Conservation (phyloP, 2,888 invertebrate species). For the Nephrocerus scutellatus region DNA sequence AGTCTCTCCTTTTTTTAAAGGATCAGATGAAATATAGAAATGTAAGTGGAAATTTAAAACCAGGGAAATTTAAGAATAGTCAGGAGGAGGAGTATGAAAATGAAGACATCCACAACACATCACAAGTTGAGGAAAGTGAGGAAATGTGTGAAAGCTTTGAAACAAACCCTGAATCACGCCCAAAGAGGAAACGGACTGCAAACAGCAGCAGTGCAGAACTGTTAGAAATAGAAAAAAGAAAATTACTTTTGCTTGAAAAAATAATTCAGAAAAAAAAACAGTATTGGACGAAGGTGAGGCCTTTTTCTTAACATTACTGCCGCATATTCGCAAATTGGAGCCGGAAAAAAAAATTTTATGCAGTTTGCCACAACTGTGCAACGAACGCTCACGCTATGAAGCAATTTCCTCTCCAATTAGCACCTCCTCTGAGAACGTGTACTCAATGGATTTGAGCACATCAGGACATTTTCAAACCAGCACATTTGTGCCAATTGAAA, state of each 20-base stretch:
- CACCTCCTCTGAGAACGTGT: conserved; percentile 8
- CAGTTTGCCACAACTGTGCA: conserved; percentile 10
- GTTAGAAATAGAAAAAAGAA: conserved; percentile 9
- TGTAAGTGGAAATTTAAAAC: conserved; percentile 5
- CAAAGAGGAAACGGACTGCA: conserved; percentile 11
- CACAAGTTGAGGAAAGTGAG: conserved; percentile 5
- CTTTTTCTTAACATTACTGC: conserved; percentile 9
- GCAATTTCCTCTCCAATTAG: conserved; percentile 10
- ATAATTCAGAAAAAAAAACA: conserved; percentile 8
- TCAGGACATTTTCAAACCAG: conserved; percentile 9
- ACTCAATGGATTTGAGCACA: conserved; percentile 9
- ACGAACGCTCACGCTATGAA: conserved; percentile 13
- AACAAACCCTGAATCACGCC: conserved; percentile 6
- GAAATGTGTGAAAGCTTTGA: conserved; percentile 8
- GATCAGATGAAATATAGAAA: conserved; percentile 13
- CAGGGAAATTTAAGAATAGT: conserved; percentile 3
- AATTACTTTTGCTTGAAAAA: conserved; percentile 13
- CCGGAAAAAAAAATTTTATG: conserved; percentile 7
- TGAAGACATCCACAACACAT: conserved; percentile 13
- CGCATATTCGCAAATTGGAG: conserved; percentile 12
- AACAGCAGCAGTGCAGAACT: conserved; percentile 9
- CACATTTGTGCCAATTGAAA: conserved; percentile 10
- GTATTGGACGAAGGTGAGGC: conserved; percentile 9
- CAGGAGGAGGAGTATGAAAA: conserved; percentile 8
- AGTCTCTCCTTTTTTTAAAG: conserved; percentile 15